phyloP scores from a whole-genome alignment of 2,888 invertebrate genomes.

The Matsumyia berberina region DNA sequence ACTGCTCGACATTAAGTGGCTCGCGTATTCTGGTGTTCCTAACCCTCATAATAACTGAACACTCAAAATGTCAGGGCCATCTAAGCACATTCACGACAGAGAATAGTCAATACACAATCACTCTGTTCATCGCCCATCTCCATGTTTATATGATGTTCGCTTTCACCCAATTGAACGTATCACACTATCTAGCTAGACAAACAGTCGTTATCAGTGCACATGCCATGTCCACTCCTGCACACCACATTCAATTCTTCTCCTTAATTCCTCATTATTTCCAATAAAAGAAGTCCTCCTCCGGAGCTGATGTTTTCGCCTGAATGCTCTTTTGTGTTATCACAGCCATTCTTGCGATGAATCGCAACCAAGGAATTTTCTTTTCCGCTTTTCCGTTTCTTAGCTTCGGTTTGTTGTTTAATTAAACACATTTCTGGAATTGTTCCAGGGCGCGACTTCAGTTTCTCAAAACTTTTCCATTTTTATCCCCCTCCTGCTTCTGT shows the following conservation, averaged over 20 bases:
- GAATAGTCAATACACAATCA: no score
- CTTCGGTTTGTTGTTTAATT: slow-evolving; percentile 59
- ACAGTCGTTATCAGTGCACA: no score
- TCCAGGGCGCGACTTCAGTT: slow-evolving; percentile 44
- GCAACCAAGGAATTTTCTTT: slow-evolving; percentile 15
- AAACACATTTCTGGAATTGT: slow-evolving; percentile 69
- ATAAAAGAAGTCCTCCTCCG: slow-evolving; percentile 8
- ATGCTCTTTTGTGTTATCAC: slow-evolving; percentile 55
- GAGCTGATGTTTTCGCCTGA: slow-evolving; percentile 50
- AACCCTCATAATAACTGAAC: no score
- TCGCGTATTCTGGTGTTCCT: no score
- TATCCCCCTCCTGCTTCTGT: not conserved
- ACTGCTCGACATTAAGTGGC: no score
- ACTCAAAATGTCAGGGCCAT: no score
- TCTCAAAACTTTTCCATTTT: slow-evolving; percentile 19
- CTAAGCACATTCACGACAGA: no score
- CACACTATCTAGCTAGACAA: no score
- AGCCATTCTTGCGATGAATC: slow-evolving; percentile 20
- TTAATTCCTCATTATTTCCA: slow-evolving; percentile 8
- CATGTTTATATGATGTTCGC: no score
- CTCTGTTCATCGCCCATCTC: no score
- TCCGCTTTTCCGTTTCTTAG: slow-evolving; percentile 14
- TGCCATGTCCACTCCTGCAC: not conserved
- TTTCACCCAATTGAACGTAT: no score
- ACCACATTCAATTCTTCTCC: not conserved